A percentile compares a stretch with the other conserved stretches of the same genome.
phyloP scores from a whole-genome alignment of 2,888 invertebrate genomes.

The Rhingia campestris region DNA sequence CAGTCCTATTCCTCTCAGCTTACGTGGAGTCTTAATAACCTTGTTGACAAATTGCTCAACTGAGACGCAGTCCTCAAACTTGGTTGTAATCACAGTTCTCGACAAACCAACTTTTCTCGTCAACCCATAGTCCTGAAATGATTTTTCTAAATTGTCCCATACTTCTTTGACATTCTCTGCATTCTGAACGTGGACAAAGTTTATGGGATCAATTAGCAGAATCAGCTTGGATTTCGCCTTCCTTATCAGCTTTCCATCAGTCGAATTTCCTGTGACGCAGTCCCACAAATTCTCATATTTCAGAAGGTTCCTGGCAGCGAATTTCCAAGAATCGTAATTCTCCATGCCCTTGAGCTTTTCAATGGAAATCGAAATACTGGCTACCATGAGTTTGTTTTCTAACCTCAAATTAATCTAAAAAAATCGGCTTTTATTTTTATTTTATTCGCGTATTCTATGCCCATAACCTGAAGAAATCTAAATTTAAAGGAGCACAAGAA shows the following conservation, averaged over 20 bases:
- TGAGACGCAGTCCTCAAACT: conserved; percentile 69
- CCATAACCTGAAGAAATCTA: no score
- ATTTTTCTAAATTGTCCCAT: conserved; percentile 75
- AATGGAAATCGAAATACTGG: conserved; percentile 6
- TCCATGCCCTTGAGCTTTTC: conserved; percentile 16
- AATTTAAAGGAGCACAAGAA: no score
- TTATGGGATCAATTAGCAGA: conserved; percentile 69
- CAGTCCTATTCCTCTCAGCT: conserved; percentile 75
- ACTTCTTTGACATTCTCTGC: conserved; percentile 75
- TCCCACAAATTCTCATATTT: conserved; percentile 43
- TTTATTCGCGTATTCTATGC: no score
- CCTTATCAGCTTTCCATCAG: no score
- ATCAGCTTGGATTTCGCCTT: no score
- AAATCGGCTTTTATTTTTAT: no score
- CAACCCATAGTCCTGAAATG: conserved; percentile 77
- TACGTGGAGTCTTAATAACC: conserved; percentile 75
- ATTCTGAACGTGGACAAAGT: conserved; percentile 76
- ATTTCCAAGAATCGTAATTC: conserved; percentile 16
- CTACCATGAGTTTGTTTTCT: background rate
- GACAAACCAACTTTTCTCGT: conserved; percentile 77
- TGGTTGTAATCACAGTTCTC: conserved; percentile 67
- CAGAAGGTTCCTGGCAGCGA: conserved; percentile 12
- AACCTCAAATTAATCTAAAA: no score
- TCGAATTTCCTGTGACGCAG: conserved; percentile 16
- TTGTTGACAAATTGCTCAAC: conserved; percentile 65